Evolutionary conservation across 2,888 invertebrate species (phyloP), one percentile per base, ranked within the genome.

Genomic region (Cataglyphis cursor): DNA sequence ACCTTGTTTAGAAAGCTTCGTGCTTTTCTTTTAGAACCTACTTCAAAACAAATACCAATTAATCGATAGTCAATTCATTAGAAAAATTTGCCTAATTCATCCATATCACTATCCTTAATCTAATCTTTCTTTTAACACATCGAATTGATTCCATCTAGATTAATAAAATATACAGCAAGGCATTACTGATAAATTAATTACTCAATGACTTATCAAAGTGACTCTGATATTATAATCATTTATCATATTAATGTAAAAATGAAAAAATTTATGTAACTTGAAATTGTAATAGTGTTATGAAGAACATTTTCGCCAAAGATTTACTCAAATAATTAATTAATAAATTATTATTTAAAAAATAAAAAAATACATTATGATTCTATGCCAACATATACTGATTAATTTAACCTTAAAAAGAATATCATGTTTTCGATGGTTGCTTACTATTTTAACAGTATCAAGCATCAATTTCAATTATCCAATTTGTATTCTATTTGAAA

Each of bases 341-440:
- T 35, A 35, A 35, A 35, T 68, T n/a, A 28, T n/a, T 10, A 12
- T n/a, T 68, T 65, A n/a, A 15, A 48, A 12, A 12, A 12, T 9
- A 6, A 48, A 38, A 64, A 0, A 51, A 51, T 51, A 51, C 5
- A 64, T 41, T 21, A 35, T 10, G 31, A 35, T 70, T 70, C n/a
- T 54, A 28, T 28, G 72, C 72, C 24, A 35, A 57, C 57, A 72
- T 3, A 8, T 48, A 35, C 24, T 18, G 10, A 38, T 24, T 18
- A 54, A 70, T 6, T 6, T 72, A 72, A 72, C 54, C 72, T 57
- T 38, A 24, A 72, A 72, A 57, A 38, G 48, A 10, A 12, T 1
- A 8, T 38, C 24, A 1, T 18, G 1, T 1, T 24, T 9, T 38
- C 24, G 18, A 38, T 6, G 3, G 10, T 18, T 24, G 15, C 9